A percentile compares a stretch with the other conserved stretches of the same genome.
phyloP scores from a whole-genome alignment of 2,113 vertebrate species.

The Lucifuga dentata region DNA sequence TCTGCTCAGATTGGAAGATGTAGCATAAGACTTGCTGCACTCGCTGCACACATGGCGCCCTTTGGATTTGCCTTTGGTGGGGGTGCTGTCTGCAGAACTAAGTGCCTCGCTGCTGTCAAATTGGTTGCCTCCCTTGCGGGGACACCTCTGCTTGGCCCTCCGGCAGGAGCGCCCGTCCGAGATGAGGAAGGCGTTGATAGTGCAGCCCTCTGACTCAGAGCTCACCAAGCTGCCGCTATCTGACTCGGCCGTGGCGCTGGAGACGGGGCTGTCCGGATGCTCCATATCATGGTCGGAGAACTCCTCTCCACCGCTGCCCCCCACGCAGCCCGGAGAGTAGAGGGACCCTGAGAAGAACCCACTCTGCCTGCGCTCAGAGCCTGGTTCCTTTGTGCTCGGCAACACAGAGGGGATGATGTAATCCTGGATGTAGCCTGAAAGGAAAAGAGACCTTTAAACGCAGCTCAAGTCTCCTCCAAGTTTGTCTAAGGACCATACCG shows the following conservation, averaged over 20 bases:
- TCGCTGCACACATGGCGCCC: conserved; percentile 63
- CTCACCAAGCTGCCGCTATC: conserved; percentile 32
- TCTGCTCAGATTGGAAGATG: conserved; percentile 74
- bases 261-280: conserved; percentile 65
- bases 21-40: conserved; percentile 74
- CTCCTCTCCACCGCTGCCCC: conserved; percentile 65
- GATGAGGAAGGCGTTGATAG: conserved; percentile 48
- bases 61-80: conserved; percentile 46
- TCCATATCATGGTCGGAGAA: conserved; percentile 76
- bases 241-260: conserved; percentile 54
- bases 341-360: conserved; percentile 47
- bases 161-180: conserved; percentile 56
- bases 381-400: conserved; percentile 43
- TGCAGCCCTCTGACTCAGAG: conserved; percentile 28
- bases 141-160: conserved; percentile 19
- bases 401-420: conserved; percentile 71
- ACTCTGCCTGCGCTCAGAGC: conserved; percentile 36
- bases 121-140: conserved; percentile 20
- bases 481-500: too few species aligned
- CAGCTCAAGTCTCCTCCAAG: too few species aligned
- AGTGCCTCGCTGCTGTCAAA: conserved; percentile 27
- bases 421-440: conserved; percentile 72
- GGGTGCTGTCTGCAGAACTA: conserved; percentile 27
- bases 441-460: conserved; percentile 8
- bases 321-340: conserved; percentile 42